phyloP scores from a whole-genome alignment of 2,113 vertebrate genomes.

The Motacilla alba region DNA sequence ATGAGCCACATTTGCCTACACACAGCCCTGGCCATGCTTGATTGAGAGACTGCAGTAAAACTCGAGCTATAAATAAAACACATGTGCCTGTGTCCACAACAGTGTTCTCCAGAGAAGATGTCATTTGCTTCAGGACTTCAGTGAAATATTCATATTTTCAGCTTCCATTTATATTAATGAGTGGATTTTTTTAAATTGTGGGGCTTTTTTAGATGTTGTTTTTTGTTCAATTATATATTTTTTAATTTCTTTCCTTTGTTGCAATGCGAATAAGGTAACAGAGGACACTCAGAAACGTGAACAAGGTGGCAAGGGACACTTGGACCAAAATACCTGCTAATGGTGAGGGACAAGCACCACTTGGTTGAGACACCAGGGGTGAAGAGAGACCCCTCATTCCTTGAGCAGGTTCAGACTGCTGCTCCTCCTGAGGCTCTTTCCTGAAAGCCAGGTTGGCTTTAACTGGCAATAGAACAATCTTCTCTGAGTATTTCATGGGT shows the following conservation, averaged over 20 bases:
- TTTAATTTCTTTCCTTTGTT: neutral
- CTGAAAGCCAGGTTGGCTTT: neutral
- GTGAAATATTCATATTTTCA: neutral
- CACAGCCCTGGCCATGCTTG: neutral
- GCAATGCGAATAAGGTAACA: neutral
- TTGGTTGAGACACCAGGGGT: neutral
- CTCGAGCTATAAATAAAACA: constrained; percentile 48
- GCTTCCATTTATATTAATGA: neutral
- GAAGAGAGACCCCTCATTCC: neutral
- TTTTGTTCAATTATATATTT: neutral
- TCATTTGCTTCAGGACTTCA: neutral
- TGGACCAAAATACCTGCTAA: neutral
- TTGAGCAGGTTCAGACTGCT: neutral
- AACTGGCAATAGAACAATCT: neutral
- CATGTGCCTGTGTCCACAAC: neutral
- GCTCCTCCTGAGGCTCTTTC: neutral
- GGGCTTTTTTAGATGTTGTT: rapidly evolving
- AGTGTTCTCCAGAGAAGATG: neutral
- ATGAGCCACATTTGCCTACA: neutral
- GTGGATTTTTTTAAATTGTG: neutral
- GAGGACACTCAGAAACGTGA: rapidly evolving
- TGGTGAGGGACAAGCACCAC: neutral
- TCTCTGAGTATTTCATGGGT: neutral
- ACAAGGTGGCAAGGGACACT: neutral
- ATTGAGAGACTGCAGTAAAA: constrained; percentile 38